Conservation (phyloP, 2,888 invertebrate species). For the Physocephala rufipes region DNA sequence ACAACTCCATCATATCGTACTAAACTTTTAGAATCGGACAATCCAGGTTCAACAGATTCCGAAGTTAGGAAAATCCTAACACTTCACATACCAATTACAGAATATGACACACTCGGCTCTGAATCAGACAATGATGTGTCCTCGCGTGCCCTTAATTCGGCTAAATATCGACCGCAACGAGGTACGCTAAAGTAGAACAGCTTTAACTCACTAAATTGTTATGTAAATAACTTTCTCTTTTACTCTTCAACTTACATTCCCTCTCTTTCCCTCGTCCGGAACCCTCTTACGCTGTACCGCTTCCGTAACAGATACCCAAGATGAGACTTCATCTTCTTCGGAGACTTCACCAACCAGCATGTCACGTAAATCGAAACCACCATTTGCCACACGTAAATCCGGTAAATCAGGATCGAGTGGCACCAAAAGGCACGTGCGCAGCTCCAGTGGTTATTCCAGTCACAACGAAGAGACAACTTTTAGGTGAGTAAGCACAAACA, state of each 20-base stretch:
- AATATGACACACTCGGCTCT: slow-evolving; percentile 86
- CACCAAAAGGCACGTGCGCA: slow-evolving; percentile 76
- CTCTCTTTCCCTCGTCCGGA: neutral
- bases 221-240: slow-evolving; percentile 7
- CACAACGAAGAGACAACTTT: slow-evolving; percentile 88
- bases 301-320: slow-evolving; percentile 71
- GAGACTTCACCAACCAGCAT: slow-evolving; percentile 78
- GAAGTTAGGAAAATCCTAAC: slow-evolving; percentile 93
- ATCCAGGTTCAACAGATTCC: slow-evolving; percentile 94
- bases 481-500: slow-evolving; percentile 69
- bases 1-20: slow-evolving; percentile 65
- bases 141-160: slow-evolving; percentile 70
- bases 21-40: slow-evolving; percentile 83
- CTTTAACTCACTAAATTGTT: neutral
- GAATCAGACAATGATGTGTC: slow-evolving; percentile 83
- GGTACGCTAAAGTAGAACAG: slow-evolving; percentile 51
- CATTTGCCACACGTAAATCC: slow-evolving; percentile 76
- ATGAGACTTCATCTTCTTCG: slow-evolving; percentile 82
- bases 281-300: neutral
- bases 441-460: slow-evolving; percentile 83
- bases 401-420: slow-evolving; percentile 69
- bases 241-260: neutral
- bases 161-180: slow-evolving; percentile 65
- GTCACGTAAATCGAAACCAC: slow-evolving; percentile 75
- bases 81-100: slow-evolving; percentile 92